Conservation (phyloP, 2,797 vertebrate genomes). For the Yasuhikotakia modesta region DNA sequence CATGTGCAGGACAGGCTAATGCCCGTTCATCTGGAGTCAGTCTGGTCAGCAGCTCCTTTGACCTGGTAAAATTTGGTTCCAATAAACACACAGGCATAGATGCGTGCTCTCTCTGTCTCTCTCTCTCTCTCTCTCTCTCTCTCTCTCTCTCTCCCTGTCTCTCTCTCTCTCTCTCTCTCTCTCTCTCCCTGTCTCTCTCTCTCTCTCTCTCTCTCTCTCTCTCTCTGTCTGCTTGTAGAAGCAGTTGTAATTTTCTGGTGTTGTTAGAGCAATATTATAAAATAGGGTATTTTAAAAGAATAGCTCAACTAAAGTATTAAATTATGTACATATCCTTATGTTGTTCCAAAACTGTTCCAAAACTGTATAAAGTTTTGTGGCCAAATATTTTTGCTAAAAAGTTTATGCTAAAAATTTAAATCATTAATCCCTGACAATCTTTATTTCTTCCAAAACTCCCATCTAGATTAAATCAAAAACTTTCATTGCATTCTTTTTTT, state of each 20-base stretch:
- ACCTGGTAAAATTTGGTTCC: constrained; percentile 42
- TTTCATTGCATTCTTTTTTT: no score
- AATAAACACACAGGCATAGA: background rate
- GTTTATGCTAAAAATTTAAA: no score
- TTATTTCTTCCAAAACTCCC: no score
- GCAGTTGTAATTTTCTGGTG: background rate
- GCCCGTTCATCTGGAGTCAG: constrained; percentile 37
- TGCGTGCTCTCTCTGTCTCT: background rate
- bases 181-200: background rate
- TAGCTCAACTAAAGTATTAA: background rate
- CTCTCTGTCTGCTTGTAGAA: background rate
- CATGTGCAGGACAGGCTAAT: constrained; percentile 49
- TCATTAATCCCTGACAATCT: no score
- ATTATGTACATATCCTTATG: background rate
- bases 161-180: background rate
- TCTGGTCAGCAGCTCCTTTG: constrained; percentile 44
- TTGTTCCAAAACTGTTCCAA: background rate
- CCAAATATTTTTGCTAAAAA: no score
- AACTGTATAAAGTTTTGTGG: no score
- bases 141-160: background rate
- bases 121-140: background rate
- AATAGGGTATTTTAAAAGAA: background rate
- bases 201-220: no score
- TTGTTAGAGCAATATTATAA: background rate
- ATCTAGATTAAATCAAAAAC: no score